phyloP scores from a whole-genome alignment of 2,888 invertebrate species.

The Notodonta ziczac region DNA sequence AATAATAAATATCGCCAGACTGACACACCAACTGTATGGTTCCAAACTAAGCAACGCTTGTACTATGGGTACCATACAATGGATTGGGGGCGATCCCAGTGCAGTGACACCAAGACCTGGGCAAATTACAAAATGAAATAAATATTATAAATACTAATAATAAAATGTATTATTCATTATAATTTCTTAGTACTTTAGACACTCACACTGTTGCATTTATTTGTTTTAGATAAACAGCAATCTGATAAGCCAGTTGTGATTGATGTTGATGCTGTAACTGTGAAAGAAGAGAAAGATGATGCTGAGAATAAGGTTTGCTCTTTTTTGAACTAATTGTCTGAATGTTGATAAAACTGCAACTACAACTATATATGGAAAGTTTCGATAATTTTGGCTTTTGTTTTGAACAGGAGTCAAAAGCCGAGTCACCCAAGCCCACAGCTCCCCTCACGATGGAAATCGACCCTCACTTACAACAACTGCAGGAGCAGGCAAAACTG shows the following conservation, averaged over 20 bases:
- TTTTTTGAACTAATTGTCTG: too few species aligned
- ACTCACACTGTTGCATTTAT: neutral
- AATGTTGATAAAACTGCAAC: too few species aligned
- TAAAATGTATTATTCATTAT: neutral
- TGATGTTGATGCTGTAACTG: slow-evolving; percentile 74
- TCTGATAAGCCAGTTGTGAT: slow-evolving; percentile 73
- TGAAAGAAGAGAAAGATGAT: slow-evolving; percentile 73
- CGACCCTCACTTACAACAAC: slow-evolving; percentile 77
- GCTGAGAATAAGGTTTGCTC: slow-evolving; percentile 68
- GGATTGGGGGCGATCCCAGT: too few species aligned
- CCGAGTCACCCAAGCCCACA: slow-evolving; percentile 67
- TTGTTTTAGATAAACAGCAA: slow-evolving; percentile 62
- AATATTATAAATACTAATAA: neutral
- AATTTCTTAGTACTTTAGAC: too few species aligned
- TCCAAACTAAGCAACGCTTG: too few species aligned
- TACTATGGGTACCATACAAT: too few species aligned
- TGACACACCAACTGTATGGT: too few species aligned
- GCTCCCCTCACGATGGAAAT: slow-evolving; percentile 81
- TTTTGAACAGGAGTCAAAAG: slow-evolving; percentile 58
- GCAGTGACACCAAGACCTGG: too few species aligned
- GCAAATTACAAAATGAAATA: too few species aligned
- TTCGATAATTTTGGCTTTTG: slow-evolving; percentile 7
- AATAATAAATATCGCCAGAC: too few species aligned
- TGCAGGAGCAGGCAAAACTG: slow-evolving; percentile 83
- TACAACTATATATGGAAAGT: neutral